These are phyloP conservation scores for Xestoiulus laeticollis DNA, from an alignment of 2,888 invertebrate genomes.

Conservation along the genomic window DNA sequence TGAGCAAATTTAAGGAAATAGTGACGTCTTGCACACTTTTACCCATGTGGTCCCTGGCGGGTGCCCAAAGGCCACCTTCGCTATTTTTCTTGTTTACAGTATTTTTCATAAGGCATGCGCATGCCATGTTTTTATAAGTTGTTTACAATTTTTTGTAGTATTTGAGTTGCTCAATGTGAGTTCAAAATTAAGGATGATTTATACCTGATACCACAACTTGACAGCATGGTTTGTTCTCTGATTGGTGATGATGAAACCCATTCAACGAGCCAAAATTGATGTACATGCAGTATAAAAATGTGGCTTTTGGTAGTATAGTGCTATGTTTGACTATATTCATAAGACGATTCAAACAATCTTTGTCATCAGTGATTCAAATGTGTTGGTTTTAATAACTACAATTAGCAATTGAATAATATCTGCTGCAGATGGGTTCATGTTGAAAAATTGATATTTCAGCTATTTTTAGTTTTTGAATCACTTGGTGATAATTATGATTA, in stretches of 20 bases:
- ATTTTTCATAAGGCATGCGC: background rate
- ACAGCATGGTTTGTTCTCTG: background rate
- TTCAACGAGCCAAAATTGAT: background rate
- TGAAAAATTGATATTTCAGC: too few species aligned
- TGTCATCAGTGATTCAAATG: too few species aligned
- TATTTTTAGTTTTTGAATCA: too few species aligned
- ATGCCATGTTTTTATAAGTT: background rate
- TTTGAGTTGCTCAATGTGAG: background rate
- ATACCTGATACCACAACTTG: background rate
- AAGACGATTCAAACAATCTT: too few species aligned
- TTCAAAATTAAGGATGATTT: background rate
- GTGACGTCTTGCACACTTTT: background rate
- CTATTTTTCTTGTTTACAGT: slow-evolving; percentile 1
- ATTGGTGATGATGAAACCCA: background rate
- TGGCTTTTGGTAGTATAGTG: background rate
- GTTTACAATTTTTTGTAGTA: background rate
- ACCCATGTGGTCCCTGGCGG: background rate
- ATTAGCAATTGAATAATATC: too few species aligned
- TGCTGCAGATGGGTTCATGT: too few species aligned
- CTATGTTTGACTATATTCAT: too few species aligned
- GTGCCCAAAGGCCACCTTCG: background rate
- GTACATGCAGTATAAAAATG: background rate
- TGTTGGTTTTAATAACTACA: too few species aligned
- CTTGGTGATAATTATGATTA: too few species aligned
- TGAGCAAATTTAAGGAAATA: background rate